Evolutionary conservation across 2,797 vertebrate genomes (phyloP), one percentile per base, ranked within the genome.

Genomic region (Propithecus perrieri): DNA sequence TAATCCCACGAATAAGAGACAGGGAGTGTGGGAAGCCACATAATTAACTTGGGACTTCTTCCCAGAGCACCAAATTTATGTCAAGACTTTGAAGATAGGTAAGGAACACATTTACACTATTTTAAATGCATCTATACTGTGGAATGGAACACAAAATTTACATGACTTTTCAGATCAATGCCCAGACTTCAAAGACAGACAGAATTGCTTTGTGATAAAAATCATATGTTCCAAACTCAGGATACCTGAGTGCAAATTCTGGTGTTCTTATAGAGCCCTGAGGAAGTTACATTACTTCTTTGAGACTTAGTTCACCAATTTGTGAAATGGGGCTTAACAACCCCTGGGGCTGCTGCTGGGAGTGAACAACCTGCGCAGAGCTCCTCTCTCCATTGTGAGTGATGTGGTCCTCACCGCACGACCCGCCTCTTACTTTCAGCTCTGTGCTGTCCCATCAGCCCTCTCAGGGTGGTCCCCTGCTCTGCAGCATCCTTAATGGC

Each of bases 11-110:
- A n/a, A 35, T 48, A 3, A 28, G 14, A 12, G 48, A 22, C 30
- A 10, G 24, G 1, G 0, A 35, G 5, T 4, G 0, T 0, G 5
- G 24, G 38, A 12, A n/a, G 17, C 48, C 50, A 14, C n/a, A 0
- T 13, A 9, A 6, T 7, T 7, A 67, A 61, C 3, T 2, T 0
- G 24, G 53, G 35, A 4, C 30, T 35, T 46, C 61, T 28, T 53
- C n/a, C 59, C 0, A 3, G n/a, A 76, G 86, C 13, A 41, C n/a
- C 13, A 2, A 14, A 35, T 6, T 9, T 1, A 41, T 11, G 72
- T 67, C 74, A 35, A 20, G 24, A 22, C 65, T 26, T 26, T 76
- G 46, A 75, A 63, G 57, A 35, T 0, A 13, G n/a, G 9, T 18
- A 7, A 43, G 10, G 11, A 55, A 33, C 55, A 71, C n/a, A 1